Base-by-base conservation (phyloP, 1,140 invertebrate genomes). In the Lordiphosa clarofinis region DNA sequence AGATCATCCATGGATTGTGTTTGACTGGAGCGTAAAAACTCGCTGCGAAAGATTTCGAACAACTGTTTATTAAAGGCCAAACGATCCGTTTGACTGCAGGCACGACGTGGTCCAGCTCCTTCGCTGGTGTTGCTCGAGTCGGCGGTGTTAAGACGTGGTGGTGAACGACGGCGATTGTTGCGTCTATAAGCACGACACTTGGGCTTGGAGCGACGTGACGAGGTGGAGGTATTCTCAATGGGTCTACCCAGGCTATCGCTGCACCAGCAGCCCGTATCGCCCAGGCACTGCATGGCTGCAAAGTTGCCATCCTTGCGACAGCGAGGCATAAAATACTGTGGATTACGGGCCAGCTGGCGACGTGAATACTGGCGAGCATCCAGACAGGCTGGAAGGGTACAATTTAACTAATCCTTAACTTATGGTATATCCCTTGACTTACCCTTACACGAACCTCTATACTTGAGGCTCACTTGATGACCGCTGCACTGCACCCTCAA, bases 301-400 rank as follows among this genome's bases (percentile, higher is more conserved):
- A 94, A 98, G 2, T 92, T 93, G 6, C 96, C 96, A 76, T 97
- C 96, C 4, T 91, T 90, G 46, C 94, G 92, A 87, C 96, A 98
- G 24, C 91, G 90, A 3, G 95, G 95, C 19, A 92, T 79, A 90
- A 92, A 91, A 90, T 92, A 50, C 75, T 86, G 35, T 73, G 90
- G 62, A 89, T 90, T 67, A 79, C 90, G 69, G 2, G 35, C 38
- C 31, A 60, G 58, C 52, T 87, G 78, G n/a, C 76, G 64, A 0
- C 64, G 60, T 0, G 84, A 87, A 58, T 89, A 90, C 31, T 78
- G 71, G 13, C 61, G 71, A 1, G 84, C 86, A 35, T 73, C 86
- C 54, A 81, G 21, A 31, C 88, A 89, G 38, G 86, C 88, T 89
- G 4, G 1, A 19, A 19, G 3, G 19, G 19, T n/a, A n/a, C n/a